These are phyloP conservation scores for Vanacampus margaritifer DNA, from an alignment of 2,113 vertebrate species.

Conservation along the genomic window DNA sequence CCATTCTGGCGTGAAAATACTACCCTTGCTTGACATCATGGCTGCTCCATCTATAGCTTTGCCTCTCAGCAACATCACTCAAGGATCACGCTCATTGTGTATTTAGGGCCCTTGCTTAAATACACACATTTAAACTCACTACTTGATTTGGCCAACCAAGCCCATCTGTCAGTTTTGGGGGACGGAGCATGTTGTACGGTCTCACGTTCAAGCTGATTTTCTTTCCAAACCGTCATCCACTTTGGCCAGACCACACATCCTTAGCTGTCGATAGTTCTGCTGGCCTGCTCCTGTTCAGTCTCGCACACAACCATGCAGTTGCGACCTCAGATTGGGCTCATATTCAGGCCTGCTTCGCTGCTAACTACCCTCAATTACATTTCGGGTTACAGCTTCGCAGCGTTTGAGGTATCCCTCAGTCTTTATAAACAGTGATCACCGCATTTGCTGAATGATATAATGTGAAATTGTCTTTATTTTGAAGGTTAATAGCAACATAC, in stretches of 20 bases:
- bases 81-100: slow-evolving; percentile 34
- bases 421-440: slow-evolving; percentile 66
- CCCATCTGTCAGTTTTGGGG: slow-evolving; percentile 29
- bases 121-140: slow-evolving; percentile 46
- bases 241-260: slow-evolving; percentile 68
- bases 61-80: slow-evolving; percentile 37
- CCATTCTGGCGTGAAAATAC: slow-evolving; percentile 8
- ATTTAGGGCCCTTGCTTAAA: slow-evolving; percentile 47
- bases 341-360: slow-evolving; percentile 56
- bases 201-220: slow-evolving; percentile 56
- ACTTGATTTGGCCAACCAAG: slow-evolving; percentile 42
- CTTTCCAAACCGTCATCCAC: slow-evolving; percentile 67
- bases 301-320: slow-evolving; percentile 45
- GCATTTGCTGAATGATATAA: slow-evolving; percentile 63
- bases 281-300: slow-evolving; percentile 47
- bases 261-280: slow-evolving; percentile 50
- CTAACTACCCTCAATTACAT: slow-evolving; percentile 60
- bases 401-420: slow-evolving; percentile 50
- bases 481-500: slow-evolving; percentile 39
- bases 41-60: slow-evolving; percentile 33
- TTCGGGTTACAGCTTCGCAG: slow-evolving; percentile 50
- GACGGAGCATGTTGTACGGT: slow-evolving; percentile 43
- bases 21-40: slow-evolving; percentile 39
- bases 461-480: slow-evolving; percentile 53
- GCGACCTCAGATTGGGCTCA: slow-evolving; percentile 66